Base-by-base conservation (phyloP, 2,113 vertebrate species). In the Sus scrofa region DNA sequence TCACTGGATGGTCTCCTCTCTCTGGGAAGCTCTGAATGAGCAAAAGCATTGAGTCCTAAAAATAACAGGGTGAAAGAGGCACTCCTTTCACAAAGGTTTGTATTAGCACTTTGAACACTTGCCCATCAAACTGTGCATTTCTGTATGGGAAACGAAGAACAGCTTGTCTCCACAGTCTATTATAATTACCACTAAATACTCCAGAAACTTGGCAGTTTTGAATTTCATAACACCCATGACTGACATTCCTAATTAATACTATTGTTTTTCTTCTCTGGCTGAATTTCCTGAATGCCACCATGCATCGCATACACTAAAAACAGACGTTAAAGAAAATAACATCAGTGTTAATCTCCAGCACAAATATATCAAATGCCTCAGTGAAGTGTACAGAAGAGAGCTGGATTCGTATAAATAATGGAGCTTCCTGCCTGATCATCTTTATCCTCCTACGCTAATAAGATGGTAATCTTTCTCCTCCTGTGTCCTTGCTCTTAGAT, bases 161-260 rank as follows among this genome's bases (percentile, higher is more conserved):
- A 98, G 98, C 98, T 98, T 98, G 98, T 98, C 98, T 98, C 98
- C 98, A 97, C 97, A 97, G 96, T 96, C 98, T 91, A 94, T 96
- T 98, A 92, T 98, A 98, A 98, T 98, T 98, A 98, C 81, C 96
- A 97, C 97, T 93, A 97, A 98, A 98, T 96, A 97, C 97, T 97
- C 96, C 97, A 95, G 94, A 97, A 98, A 97, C 97, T 97, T 97
- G 86, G 97, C 98, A 98, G 91, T 98, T 99, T 96, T 98, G 97
- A 98, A 98, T 98, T 98, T 98, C 97, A 91, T 97, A 98, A 98
- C 97, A 98, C 91, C 97, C 98, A 97, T 98, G 98, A 98, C 98
- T 98, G 98, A 98, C 97, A 84, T 96, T 94, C 96, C 97, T 98
- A 99, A 98, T 98, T 98, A 98, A 98, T 98, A 98, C 97, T 97